Base-by-base conservation (phyloP, 1,140 invertebrate species). In the Anoplolepis gracilipes region DNA sequence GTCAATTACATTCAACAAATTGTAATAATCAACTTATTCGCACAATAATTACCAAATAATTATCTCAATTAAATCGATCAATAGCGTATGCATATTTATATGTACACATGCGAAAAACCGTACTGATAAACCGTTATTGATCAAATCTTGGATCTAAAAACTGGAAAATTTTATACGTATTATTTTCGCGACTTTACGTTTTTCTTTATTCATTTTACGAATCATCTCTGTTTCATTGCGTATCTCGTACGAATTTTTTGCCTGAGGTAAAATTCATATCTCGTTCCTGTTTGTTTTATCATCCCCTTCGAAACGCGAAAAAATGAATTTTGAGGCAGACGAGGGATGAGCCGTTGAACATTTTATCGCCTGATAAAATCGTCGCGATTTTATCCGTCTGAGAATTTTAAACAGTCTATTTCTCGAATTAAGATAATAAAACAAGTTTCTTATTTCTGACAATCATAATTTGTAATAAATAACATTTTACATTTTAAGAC, bases 281-380 rank as follows among this genome's bases (percentile, higher is more conserved):
- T 77, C 11, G 28, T 46, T 57, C 55, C 39, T 33, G 36, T 39
- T 77, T 46, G 53, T 72, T 77, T 49, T 10, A 42, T 13, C 57
- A 77, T 19, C 55, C 33, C 57, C 57, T 77, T 77, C 57, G 39
- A 64, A 64, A 36, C 39, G 39, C 22, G n/a, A 39, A 59, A 77
- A 77, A 77, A 46, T 77, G 59, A 77, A 77, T 77, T 62, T 39
- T 39, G 19, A 10, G 46, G 25, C 25, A 19, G 55, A 77, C 2
- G 10, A 25, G 39, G 2, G 39, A 30, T 10, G 36, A 36, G 25
- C 36, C 57, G 39, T 77, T 64, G 62, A 77, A 77, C 39, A 77
- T 64, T 77, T 77, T 64, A 77, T 77, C 39, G 36, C 25, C 19
- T 25, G 28, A 77, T 77, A 77, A 77, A 77, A 77, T 46, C 46